These are phyloP conservation scores for Pseudococcus viburni DNA, from an alignment of 2,888 invertebrate genomes.

Conservation along the genomic window DNA sequence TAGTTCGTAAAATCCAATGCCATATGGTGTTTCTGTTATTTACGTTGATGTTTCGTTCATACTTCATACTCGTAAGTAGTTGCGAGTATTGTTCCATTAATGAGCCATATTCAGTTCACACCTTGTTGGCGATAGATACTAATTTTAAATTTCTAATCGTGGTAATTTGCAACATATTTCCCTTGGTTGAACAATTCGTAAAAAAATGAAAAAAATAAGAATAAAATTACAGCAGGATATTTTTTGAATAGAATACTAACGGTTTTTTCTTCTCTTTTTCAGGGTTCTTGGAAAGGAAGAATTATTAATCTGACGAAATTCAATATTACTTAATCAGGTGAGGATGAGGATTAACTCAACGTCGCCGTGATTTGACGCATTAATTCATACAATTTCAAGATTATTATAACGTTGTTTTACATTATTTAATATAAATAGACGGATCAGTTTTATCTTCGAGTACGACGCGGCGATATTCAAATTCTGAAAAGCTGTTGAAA, in stretches of 20 bases:
- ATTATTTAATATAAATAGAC: background rate
- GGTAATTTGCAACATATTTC: too few relatives aligned
- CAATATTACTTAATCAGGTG: background rate
- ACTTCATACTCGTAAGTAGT: background rate
- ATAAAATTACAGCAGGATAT: background rate
- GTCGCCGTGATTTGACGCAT: background rate
- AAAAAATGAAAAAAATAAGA: background rate
- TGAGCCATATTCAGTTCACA: background rate
- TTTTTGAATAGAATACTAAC: background rate
- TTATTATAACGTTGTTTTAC: too few relatives aligned
- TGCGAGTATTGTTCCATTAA: background rate
- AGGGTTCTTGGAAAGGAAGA: background rate
- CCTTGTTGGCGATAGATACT: background rate
- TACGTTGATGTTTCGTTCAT: background rate
- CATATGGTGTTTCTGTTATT: background rate
- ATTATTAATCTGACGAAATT: constrained; percentile 34
- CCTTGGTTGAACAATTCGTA: too few relatives aligned
- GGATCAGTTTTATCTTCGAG: background rate
- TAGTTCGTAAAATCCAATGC: background rate
- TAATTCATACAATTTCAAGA: background rate
- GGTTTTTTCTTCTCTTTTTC: background rate
- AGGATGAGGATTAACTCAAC: background rate
- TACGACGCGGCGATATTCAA: background rate
- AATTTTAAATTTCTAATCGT: too few relatives aligned
- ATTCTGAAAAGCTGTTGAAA: background rate